Evolutionary conservation across 2,113 vertebrate species (phyloP).

Genomic region (Stictonetta naevosa): DNA sequence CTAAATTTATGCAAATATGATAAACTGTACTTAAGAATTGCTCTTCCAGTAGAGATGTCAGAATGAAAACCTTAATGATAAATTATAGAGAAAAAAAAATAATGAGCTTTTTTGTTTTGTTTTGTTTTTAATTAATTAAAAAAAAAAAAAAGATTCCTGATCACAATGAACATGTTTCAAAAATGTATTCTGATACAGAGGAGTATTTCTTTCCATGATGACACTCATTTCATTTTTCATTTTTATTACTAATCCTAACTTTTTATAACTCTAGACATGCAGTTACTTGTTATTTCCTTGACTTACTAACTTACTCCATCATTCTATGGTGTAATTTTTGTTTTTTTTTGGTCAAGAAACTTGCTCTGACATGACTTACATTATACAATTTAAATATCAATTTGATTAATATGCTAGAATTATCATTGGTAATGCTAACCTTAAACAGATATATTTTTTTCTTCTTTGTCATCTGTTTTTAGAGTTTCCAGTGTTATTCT

Average conservation of each 20-base stretch:
- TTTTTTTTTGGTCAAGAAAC: not conserved
- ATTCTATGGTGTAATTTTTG: no score
- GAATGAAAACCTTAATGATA: not conserved
- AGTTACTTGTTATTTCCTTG: not conserved
- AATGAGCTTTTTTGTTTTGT: not conserved
- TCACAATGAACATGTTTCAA: accelerated
- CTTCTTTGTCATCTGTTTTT: not conserved
- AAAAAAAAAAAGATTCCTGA: not conserved
- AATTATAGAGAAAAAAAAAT: not conserved
- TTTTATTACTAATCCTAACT: not conserved
- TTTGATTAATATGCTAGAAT: not conserved
- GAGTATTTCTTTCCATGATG: not conserved
- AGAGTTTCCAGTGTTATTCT: not conserved
- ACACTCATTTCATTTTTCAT: not conserved
- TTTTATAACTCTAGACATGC: not conserved
- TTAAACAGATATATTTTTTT: not conserved
- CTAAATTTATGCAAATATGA: not conserved
- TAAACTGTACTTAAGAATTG: not conserved
- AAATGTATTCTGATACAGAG: not conserved
- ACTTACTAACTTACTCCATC: not conserved
- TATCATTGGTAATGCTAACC: not conserved
- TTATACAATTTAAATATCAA: not conserved
- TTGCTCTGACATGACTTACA: not conserved
- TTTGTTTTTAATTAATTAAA: not conserved
- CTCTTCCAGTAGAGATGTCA: not conserved